These are phyloP conservation scores for Psophia crepitans DNA, from an alignment of 2,113 vertebrate genomes.

Conservation along the genomic window DNA sequence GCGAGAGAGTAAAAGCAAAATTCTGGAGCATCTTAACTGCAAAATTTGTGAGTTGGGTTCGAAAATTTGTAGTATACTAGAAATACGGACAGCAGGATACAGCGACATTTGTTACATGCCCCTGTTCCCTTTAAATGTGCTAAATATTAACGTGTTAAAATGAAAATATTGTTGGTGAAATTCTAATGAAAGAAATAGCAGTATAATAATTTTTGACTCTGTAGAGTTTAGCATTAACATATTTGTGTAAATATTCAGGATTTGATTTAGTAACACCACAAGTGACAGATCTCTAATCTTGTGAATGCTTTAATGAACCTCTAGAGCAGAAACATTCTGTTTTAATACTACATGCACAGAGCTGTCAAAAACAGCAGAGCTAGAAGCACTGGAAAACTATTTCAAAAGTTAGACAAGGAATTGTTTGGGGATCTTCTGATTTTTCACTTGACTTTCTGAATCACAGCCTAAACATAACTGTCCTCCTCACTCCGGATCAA, in stretches of 20 bases:
- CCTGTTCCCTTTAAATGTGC: background rate
- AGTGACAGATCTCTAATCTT: background rate
- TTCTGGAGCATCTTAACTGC: background rate
- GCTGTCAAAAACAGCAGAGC: background rate
- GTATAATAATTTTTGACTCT: background rate
- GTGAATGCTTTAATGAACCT: background rate
- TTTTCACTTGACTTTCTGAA: background rate
- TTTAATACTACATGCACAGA: background rate
- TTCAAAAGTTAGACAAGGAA: background rate
- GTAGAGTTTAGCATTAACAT: background rate
- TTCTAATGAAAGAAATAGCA: background rate
- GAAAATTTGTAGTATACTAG: background rate
- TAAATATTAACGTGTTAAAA: background rate
- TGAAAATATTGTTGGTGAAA: background rate
- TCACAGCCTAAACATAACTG: background rate
- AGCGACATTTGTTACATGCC: background rate
- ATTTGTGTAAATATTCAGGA: background rate
- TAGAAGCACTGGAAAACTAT: background rate
- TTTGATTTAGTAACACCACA: background rate
- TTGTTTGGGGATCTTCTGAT: background rate
- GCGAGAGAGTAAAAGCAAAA: background rate
- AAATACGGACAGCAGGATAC: background rate
- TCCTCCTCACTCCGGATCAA: background rate
- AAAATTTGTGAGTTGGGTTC: background rate
- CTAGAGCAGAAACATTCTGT: background rate